These are phyloP conservation scores for Hyperoplus immaculatus DNA, from an alignment of 2,797 vertebrate genomes.

Conservation along the genomic window DNA sequence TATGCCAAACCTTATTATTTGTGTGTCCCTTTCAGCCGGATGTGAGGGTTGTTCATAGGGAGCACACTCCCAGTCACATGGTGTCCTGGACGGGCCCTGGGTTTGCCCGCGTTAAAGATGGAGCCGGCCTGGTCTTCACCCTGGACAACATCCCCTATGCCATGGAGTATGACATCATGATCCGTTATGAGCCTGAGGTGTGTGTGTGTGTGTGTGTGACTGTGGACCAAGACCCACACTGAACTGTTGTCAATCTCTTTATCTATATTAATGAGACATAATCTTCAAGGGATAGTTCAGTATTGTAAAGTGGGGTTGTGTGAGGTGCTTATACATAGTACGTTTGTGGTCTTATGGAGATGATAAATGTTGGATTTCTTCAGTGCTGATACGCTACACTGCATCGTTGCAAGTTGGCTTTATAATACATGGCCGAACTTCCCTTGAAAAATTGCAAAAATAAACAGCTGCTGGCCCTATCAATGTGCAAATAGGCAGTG, in stretches of 20 bases:
- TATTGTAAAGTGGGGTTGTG: too few species aligned
- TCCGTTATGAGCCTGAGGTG: constrained; percentile 92
- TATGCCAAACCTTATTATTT: background rate
- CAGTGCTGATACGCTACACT: too few species aligned
- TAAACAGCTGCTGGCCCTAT: too few species aligned
- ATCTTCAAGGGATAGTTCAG: too few species aligned
- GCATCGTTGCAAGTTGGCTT: too few species aligned
- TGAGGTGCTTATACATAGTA: too few species aligned
- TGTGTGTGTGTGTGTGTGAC: background rate
- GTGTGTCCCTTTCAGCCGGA: constrained; percentile 79
- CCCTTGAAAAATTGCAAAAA: too few species aligned
- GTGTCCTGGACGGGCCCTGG: constrained; percentile 89
- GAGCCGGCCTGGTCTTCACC: constrained; percentile 89
- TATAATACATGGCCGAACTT: too few species aligned
- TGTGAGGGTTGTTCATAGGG: constrained; percentile 81
- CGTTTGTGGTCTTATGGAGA: too few species aligned
- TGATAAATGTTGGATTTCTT: too few species aligned
- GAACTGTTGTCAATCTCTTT: background rate
- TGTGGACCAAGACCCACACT: too few species aligned
- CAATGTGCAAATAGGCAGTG: too few species aligned
- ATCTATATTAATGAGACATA: background rate
- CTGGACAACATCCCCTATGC: constrained; percentile 88
- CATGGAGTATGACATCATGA: constrained; percentile 92
- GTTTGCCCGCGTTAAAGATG: constrained; percentile 89
- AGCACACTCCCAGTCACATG: constrained; percentile 75